Conservation (phyloP, 2,113 vertebrate species). For the Rhabdornis inornatus region DNA sequence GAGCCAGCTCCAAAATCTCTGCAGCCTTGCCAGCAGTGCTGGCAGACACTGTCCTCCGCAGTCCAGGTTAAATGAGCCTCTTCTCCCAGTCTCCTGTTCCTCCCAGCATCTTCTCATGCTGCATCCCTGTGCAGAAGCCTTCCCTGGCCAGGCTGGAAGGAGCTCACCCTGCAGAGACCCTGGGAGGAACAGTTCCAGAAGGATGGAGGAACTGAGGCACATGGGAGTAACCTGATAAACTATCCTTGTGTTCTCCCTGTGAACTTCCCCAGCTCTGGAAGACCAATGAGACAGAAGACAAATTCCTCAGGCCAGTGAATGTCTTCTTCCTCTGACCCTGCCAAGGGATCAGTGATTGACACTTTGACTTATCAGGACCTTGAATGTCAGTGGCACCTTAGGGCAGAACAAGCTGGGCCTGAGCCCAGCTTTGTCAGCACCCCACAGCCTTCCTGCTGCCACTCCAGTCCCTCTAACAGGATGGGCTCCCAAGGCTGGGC, state of each 20-base stretch:
- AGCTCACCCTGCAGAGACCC: not conserved
- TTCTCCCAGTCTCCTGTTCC: not conserved
- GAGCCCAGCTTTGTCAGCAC: not conserved
- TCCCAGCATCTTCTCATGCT: not conserved
- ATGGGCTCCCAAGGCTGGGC: not conserved
- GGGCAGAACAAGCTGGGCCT: not conserved
- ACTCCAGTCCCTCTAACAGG: not conserved
- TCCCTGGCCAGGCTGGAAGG: not conserved
- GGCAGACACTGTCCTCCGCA: slow-evolving; percentile 30
- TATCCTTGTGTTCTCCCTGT: not conserved
- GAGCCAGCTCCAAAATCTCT: not conserved
- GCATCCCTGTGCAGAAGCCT: not conserved
- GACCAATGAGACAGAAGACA: not conserved
- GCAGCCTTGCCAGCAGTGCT: slow-evolving; percentile 52
- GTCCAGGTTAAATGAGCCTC: slow-evolving; percentile 51
- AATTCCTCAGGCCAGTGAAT: not conserved
- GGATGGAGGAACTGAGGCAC: not conserved
- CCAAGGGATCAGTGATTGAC: not conserved
- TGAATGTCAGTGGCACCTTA: not conserved
- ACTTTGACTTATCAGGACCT: not conserved
- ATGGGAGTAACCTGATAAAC: not conserved
- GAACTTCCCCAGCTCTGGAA: not conserved
- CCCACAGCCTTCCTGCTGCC: not conserved
- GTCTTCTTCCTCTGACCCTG: not conserved
- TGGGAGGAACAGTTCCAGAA: not conserved